Conservation (phyloP, 2,888 invertebrate species). For the Hemistola chrysoprasaria region DNA sequence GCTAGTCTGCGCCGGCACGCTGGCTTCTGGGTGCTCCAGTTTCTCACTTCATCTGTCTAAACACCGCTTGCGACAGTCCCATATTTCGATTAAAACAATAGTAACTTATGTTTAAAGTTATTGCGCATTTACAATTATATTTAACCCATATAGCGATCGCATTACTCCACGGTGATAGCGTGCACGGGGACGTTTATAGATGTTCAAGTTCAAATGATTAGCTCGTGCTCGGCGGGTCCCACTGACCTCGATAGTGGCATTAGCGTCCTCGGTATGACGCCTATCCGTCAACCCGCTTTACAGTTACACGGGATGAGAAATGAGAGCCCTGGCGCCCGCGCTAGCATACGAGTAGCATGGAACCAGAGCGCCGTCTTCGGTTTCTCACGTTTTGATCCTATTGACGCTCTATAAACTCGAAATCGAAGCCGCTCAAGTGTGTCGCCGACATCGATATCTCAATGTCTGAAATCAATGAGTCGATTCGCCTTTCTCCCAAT, state of each 20-base stretch:
- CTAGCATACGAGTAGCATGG: neutral
- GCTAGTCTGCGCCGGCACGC: too few species aligned
- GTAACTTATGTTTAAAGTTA: too few species aligned
- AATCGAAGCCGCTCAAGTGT: slow-evolving; percentile 25
- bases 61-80: slow-evolving; percentile 32
- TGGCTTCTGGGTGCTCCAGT: slow-evolving; percentile 27
- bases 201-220: slow-evolving; percentile 50
- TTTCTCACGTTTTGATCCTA: slow-evolving; percentile 5
- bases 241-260: slow-evolving; percentile 63
- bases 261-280: slow-evolving; percentile 52
- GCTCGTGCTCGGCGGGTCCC: slow-evolving; percentile 45
- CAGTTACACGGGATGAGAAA: slow-evolving; percentile 37
- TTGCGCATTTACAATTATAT: too few species aligned
- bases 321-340: too few species aligned
- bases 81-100: slow-evolving; percentile 33
- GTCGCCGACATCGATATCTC: slow-evolving; percentile 24
- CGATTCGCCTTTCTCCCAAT: slow-evolving; percentile 34
- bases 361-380: neutral
- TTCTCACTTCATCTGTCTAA: slow-evolving; percentile 41
- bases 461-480: slow-evolving; percentile 21
- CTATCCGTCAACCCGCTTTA: slow-evolving; percentile 47
- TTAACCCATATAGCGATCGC: too few species aligned
- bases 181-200: slow-evolving; percentile 41
- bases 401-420: slow-evolving; percentile 16
- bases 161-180: slow-evolving; percentile 44